phyloP scores from a whole-genome alignment of 2,113 vertebrate species.

The Genyomyrus donnyi region DNA sequence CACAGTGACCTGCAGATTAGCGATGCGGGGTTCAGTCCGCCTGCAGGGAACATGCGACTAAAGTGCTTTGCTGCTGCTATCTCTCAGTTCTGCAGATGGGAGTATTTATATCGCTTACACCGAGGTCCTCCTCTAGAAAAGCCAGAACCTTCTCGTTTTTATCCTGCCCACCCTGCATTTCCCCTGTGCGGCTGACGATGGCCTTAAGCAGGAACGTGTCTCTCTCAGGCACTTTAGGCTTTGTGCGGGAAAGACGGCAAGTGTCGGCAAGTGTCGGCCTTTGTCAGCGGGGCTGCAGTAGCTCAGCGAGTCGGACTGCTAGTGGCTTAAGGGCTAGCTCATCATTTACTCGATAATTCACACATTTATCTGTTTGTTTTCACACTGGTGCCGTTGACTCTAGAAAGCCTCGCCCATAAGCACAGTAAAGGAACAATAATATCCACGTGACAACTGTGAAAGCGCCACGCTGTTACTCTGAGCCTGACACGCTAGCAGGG shows the following conservation, averaged over 20 bases:
- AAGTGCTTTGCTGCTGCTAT: not conserved
- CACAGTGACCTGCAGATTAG: not conserved
- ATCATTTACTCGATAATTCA: not conserved
- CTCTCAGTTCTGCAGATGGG: not conserved
- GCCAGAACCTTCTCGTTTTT: not conserved
- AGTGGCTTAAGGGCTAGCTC: not conserved
- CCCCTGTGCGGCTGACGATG: not conserved
- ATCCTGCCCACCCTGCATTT: not conserved
- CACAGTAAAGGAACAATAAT: not conserved
- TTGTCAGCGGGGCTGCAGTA: not conserved
- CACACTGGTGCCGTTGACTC: not conserved
- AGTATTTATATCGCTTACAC: not conserved
- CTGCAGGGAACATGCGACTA: not conserved
- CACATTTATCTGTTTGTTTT: not conserved
- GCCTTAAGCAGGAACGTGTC: not conserved
- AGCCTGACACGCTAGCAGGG: not conserved
- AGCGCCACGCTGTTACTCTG: not conserved
- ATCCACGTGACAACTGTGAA: not conserved
- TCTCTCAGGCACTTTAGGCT: not conserved
- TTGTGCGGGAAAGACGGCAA: not conserved
- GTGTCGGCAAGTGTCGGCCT: not conserved
- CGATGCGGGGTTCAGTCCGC: not conserved
- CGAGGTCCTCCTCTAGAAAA: not conserved
- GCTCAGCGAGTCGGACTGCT: not conserved
- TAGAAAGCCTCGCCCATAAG: too few species aligned